phyloP scores from a whole-genome alignment of 2,888 invertebrate genomes.

The Oscheius sp. region DNA sequence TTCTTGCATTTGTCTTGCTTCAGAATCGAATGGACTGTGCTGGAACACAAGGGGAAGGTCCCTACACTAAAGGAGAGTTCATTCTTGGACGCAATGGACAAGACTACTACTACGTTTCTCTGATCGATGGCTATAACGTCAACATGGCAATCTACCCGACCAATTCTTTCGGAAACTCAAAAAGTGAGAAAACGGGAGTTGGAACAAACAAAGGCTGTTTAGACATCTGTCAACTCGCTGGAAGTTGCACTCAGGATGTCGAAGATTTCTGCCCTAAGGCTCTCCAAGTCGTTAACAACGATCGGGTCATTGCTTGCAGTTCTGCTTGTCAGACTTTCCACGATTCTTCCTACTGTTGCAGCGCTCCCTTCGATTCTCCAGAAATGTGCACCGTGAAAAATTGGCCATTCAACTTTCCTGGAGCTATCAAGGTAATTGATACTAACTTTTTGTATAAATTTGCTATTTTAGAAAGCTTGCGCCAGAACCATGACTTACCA shows the following conservation, averaged over 20 bases:
- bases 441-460: not conserved
- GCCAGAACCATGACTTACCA: constrained; percentile 14
- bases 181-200: not conserved
- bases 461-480: constrained; percentile 13
- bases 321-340: constrained; percentile 8
- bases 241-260: constrained; percentile 1
- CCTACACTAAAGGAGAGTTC: constrained; percentile 15
- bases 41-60: constrained; percentile 18
- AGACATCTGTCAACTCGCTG: constrained; percentile 1
- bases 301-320: constrained; percentile 9
- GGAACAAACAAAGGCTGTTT: not conserved
- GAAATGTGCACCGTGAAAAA: not conserved
- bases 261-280: constrained; percentile 3
- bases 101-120: constrained; percentile 21
- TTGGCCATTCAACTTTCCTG: constrained; percentile 20
- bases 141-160: constrained; percentile 14
- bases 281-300: not conserved
- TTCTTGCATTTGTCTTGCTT: not conserved
- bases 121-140: constrained; percentile 22
- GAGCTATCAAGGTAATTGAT: constrained; percentile 9
- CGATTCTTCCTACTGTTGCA: constrained; percentile 15
- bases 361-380: constrained; percentile 7
- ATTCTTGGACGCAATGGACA: not conserved
- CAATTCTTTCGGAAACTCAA: not conserved
- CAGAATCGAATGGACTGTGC: constrained; percentile 19